Evolutionary conservation across 2,888 invertebrate genomes (phyloP).

Genomic region (Galerucella calmariensis): DNA sequence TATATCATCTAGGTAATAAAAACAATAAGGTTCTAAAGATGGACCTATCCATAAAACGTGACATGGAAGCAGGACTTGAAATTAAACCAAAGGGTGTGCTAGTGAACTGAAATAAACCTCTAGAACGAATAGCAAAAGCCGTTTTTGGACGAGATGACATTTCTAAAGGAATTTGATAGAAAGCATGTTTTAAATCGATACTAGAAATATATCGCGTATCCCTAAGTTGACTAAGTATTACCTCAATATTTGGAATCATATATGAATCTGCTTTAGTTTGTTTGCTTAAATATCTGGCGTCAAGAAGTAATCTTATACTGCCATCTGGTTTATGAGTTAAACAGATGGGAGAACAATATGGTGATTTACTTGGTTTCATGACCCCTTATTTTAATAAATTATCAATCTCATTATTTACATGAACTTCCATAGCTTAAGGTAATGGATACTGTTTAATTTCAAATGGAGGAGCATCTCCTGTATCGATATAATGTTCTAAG

Average conservation of each 20-base stretch:
- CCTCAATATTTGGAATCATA: conserved; percentile 52
- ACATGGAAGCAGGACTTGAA: conserved; percentile 38
- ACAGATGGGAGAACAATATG: conserved; percentile 51
- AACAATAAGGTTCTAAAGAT: conserved; percentile 32
- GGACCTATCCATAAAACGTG: conserved; percentile 44
- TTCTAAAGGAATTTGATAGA: conserved; percentile 50
- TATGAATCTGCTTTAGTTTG: conserved; percentile 56
- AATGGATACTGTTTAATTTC: conserved; percentile 33
- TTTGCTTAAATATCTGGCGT: conserved; percentile 53
- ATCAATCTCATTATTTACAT: conserved; percentile 34
- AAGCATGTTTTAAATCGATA: conserved; percentile 53
- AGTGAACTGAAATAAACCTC: conserved; percentile 20
- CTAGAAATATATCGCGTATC: conserved; percentile 53
- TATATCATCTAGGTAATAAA: conserved; percentile 30
- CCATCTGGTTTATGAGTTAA: conserved; percentile 50
- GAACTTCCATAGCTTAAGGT: conserved; percentile 34
- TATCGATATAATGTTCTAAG: conserved; percentile 33
- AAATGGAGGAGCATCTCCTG: conserved; percentile 24
- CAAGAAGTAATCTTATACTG: conserved; percentile 48
- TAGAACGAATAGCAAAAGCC: conserved; percentile 22
- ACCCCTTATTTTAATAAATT: conserved; percentile 39
- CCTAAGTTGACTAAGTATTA: conserved; percentile 52
- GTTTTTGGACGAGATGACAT: background rate
- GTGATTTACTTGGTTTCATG: conserved; percentile 50
- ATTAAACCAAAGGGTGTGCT: conserved; percentile 35